These are phyloP conservation scores for Mergus octosetaceus DNA, from an alignment of 2,797 vertebrate species.

Conservation along the genomic window DNA sequence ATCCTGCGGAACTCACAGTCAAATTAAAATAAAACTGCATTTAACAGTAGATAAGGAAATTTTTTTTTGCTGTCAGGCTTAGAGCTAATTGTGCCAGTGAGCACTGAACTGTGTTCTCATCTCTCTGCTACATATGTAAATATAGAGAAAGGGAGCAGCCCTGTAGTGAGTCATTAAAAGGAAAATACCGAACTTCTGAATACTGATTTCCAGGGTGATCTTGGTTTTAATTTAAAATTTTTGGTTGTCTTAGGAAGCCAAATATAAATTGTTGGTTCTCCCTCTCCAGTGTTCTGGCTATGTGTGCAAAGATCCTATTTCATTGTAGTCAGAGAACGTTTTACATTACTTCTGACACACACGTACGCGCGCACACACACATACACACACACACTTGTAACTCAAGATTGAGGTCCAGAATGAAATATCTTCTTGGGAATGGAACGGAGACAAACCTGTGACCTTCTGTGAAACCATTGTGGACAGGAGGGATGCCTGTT, in stretches of 20 bases:
- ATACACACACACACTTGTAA: too few species aligned
- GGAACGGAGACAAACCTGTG: background rate
- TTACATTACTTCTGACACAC: too few species aligned
- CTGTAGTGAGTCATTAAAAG: background rate
- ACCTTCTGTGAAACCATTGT: background rate
- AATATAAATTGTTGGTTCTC: background rate
- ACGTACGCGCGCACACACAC: too few species aligned
- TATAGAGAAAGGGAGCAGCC: background rate
- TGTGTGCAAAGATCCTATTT: background rate
- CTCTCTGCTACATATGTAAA: background rate
- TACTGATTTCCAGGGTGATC: background rate
- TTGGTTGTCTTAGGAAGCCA: background rate
- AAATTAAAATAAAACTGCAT: background rate
- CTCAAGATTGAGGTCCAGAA: background rate
- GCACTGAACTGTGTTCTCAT: background rate
- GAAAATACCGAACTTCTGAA: background rate
- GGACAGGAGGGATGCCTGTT: background rate
- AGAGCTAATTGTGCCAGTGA: background rate
- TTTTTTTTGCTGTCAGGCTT: background rate
- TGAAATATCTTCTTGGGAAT: background rate
- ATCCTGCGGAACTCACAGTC: background rate
- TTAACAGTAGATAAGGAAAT: background rate
- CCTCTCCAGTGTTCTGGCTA: background rate
- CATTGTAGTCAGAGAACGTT: background rate
- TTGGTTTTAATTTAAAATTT: background rate